These are phyloP conservation scores for Myrmecobius fasciatus DNA, from an alignment of 2,113 vertebrate species.

Conservation along the genomic window DNA sequence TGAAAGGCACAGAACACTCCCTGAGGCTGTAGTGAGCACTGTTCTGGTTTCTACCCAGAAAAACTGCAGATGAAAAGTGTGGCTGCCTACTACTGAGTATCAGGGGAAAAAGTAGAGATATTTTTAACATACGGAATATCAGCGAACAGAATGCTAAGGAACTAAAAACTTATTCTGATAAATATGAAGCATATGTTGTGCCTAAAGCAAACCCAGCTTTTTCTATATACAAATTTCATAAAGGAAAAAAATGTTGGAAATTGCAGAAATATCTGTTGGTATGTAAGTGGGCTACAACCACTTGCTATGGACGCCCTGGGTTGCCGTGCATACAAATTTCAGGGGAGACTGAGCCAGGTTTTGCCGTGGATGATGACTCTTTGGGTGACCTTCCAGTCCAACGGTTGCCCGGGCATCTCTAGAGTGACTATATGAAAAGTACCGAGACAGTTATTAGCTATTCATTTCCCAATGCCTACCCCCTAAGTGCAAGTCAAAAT, in stretches of 20 bases:
- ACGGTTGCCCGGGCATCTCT: not conserved
- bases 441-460: not conserved
- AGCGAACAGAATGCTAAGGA: slow-evolving; percentile 80
- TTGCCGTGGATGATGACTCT: not conserved
- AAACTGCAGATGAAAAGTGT: slow-evolving; percentile 72
- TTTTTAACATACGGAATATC: slow-evolving; percentile 79
- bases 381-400: not conserved
- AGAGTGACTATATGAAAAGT: not conserved
- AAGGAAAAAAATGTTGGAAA: slow-evolving; percentile 69
- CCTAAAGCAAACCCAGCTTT: slow-evolving; percentile 71
- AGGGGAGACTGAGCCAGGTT: not conserved
- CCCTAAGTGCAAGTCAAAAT: not conserved
- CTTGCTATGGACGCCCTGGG: slow-evolving; percentile 23
- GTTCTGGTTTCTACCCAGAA: slow-evolving; percentile 69
- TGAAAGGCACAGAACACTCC: slow-evolving; percentile 58
- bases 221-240: slow-evolving; percentile 76
- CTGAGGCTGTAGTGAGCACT: slow-evolving; percentile 45
- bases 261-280: slow-evolving; percentile 61
- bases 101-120: slow-evolving; percentile 69
- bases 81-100: slow-evolving; percentile 76
- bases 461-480: not conserved
- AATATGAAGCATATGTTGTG: slow-evolving; percentile 78
- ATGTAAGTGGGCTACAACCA: slow-evolving; percentile 48
- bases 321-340: not conserved
- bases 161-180: slow-evolving; percentile 76